Conservation (phyloP, 2,113 vertebrate genomes). For the Eulemur macaco region DNA sequence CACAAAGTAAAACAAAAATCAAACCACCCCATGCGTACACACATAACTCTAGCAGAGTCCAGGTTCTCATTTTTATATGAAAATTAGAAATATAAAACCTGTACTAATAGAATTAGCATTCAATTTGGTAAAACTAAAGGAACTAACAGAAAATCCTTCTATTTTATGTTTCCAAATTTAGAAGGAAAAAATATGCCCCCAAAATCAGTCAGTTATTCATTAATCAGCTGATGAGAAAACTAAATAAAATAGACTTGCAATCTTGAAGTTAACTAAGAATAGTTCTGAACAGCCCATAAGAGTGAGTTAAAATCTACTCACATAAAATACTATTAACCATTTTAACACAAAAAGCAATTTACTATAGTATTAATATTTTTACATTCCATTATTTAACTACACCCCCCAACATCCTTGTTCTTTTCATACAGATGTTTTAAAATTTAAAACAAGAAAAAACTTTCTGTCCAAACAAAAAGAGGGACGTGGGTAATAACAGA, state of each 20-base stretch:
- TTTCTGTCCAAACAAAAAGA: background rate
- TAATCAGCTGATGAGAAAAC: background rate
- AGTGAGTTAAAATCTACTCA: background rate
- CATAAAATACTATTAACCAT: fast-evolving
- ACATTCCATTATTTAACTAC: fast-evolving
- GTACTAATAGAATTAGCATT: background rate
- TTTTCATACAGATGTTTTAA: background rate
- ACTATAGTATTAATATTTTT: fast-evolving
- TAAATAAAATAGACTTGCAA: fast-evolving
- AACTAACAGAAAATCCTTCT: background rate
- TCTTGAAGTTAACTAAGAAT: too few relatives aligned
- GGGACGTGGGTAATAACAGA: background rate
- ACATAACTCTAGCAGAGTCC: fast-evolving
- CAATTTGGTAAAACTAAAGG: background rate
- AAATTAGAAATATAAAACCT: background rate
- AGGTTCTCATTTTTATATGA: background rate
- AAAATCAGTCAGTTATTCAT: background rate
- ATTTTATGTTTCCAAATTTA: background rate
- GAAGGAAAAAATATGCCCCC: background rate
- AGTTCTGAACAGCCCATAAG: background rate
- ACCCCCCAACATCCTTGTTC: background rate
- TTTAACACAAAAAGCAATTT: fast-evolving
- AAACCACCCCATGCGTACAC: fast-evolving
- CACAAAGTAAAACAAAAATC: fast-evolving
- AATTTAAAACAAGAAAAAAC: background rate